These are phyloP conservation scores for Lasioglossum oenotherae DNA, from an alignment of 2,888 invertebrate genomes.

Conservation along the genomic window DNA sequence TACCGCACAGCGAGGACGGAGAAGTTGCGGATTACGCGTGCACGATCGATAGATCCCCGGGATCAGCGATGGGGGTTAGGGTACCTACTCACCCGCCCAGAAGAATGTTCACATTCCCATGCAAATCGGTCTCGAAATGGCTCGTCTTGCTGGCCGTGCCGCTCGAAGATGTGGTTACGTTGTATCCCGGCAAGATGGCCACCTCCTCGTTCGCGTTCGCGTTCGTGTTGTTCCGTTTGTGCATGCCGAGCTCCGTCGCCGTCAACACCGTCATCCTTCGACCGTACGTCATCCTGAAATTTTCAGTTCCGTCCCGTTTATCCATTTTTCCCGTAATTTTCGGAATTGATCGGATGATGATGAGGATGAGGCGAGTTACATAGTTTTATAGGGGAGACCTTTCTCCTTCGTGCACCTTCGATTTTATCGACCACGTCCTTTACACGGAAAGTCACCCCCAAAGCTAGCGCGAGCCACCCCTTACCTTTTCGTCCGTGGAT, in stretches of 20 bases:
- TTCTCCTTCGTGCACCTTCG: neutral
- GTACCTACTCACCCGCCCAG: conserved; percentile 89
- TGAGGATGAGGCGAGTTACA: neutral
- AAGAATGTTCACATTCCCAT: conserved; percentile 90
- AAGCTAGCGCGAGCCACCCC: conserved; percentile 11
- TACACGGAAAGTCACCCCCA: neutral
- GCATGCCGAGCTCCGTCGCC: conserved; percentile 67
- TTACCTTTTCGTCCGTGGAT: conserved; percentile 34
- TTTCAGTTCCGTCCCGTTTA: neutral
- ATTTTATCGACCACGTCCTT: conserved; percentile 44
- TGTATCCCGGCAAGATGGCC: conserved; percentile 70
- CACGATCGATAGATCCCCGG: neutral
- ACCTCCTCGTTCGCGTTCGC: conserved; percentile 53
- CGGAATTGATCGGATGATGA: too few species aligned
- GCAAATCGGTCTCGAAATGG: conserved; percentile 83
- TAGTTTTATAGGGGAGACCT: conserved; percentile 14
- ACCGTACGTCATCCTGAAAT: conserved; percentile 35
- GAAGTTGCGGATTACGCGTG: neutral
- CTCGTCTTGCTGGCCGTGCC: conserved; percentile 66
- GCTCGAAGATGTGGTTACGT: conserved; percentile 49
- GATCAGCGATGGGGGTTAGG: neutral
- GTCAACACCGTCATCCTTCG: conserved; percentile 88
- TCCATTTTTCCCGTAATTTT: neutral
- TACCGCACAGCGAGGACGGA: too few species aligned
- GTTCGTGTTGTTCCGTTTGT: conserved; percentile 50